Conservation (phyloP, 1,140 invertebrate genomes). For the Orussus abietinus region DNA sequence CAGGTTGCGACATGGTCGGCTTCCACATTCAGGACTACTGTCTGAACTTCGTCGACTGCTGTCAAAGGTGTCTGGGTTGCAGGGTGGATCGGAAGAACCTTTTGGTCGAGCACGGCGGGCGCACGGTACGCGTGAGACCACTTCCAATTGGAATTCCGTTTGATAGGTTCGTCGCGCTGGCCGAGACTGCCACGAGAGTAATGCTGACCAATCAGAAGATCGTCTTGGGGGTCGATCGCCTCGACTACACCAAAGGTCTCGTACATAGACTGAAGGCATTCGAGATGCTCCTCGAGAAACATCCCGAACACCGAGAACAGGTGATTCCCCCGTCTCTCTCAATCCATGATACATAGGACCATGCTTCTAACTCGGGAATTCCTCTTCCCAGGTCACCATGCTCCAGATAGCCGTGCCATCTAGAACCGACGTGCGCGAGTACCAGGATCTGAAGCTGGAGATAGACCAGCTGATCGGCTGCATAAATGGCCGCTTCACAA, state of each 20-base stretch:
- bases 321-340: slow-evolving; percentile 42
- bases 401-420: slow-evolving; percentile 86
- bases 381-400: slow-evolving; percentile 56
- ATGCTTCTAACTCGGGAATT: slow-evolving; percentile 7
- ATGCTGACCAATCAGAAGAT: slow-evolving; percentile 71
- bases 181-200: slow-evolving; percentile 72
- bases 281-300: slow-evolving; percentile 76
- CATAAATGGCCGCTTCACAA: slow-evolving; percentile 84
- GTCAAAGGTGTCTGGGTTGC: slow-evolving; percentile 80
- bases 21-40: slow-evolving; percentile 92
- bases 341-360: no score
- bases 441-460: slow-evolving; percentile 86
- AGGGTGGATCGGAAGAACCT: slow-evolving; percentile 83
- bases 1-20: slow-evolving; percentile 85
- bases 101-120: slow-evolving; percentile 80
- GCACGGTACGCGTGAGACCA: slow-evolving; percentile 77
- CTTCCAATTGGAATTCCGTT: slow-evolving; percentile 86
- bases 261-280: slow-evolving; percentile 81
- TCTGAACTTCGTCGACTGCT: slow-evolving; percentile 88
- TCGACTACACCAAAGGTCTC: slow-evolving; percentile 90
- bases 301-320: slow-evolving; percentile 82
- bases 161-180: slow-evolving; percentile 78
- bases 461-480: slow-evolving; percentile 84
- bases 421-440: slow-evolving; percentile 84
- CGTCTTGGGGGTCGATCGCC: slow-evolving; percentile 79